phyloP scores from a whole-genome alignment of 2,888 invertebrate species.

The Nomada lathburiana region DNA sequence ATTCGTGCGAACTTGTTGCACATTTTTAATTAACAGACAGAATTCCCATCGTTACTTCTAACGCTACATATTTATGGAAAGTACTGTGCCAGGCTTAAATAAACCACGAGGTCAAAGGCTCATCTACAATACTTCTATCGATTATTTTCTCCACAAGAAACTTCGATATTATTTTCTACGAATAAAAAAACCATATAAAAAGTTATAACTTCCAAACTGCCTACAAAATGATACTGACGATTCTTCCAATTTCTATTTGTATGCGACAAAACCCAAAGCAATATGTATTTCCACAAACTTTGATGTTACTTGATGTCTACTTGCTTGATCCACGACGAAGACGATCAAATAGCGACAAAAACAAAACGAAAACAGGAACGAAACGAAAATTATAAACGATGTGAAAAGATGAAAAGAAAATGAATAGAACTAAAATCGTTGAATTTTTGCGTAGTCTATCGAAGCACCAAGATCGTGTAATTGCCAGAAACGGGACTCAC shows the following conservation, averaged over 20 bases:
- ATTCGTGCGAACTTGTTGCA: neutral
- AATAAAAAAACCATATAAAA: too few relatives aligned
- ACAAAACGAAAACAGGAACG: neutral
- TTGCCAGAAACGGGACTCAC: slow-evolving; percentile 82
- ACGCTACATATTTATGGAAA: too few relatives aligned
- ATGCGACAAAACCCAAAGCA: too few relatives aligned
- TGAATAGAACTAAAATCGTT: slow-evolving; percentile 2
- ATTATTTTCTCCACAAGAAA: neutral
- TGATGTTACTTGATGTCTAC: too few relatives aligned
- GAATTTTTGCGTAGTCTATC: slow-evolving; percentile 82
- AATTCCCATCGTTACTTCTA: neutral
- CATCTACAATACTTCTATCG: neutral
- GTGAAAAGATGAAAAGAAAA: slow-evolving; percentile 19
- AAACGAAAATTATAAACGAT: slow-evolving; percentile 1
- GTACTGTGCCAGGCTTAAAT: too few relatives aligned
- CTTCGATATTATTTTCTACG: neutral
- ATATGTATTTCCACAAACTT: too few relatives aligned
- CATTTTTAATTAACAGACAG: neutral
- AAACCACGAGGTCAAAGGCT: neutral
- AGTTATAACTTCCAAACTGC: too few relatives aligned
- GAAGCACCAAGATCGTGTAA: slow-evolving; percentile 81
- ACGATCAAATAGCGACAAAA: slow-evolving; percentile 8
- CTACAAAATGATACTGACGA: too few relatives aligned
- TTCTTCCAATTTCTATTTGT: too few relatives aligned
- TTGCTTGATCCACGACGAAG: neutral